Evolutionary conservation across 2,113 vertebrate genomes (phyloP).

Genomic region (Petaurus breviceps): DNA sequence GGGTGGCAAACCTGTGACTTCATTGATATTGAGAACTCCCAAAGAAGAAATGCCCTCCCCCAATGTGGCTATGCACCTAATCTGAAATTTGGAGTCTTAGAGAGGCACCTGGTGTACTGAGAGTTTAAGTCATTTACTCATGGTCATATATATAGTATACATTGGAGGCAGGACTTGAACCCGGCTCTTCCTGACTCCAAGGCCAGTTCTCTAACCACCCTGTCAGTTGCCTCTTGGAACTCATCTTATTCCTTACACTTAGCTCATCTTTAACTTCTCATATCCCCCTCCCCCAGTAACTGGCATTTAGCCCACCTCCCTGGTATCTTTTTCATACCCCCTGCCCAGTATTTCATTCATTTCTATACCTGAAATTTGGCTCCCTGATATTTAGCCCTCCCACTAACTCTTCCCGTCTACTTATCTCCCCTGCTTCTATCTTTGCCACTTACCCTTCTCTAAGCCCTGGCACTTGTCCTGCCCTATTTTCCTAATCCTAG

Average conservation of each 20-base stretch:
- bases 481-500: not conserved
- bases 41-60: not conserved
- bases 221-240: not conserved
- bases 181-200: too few species aligned
- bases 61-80: not conserved
- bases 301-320: not conserved
- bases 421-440: too few species aligned
- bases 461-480: not conserved
- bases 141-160: not conserved
- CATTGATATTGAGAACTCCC: not conserved
- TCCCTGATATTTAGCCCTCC: too few species aligned
- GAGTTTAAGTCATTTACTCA: not conserved
- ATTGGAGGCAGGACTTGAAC: too few species aligned
- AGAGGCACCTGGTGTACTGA: not conserved
- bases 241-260: not conserved
- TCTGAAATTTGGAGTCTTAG: not conserved
- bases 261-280: not conserved
- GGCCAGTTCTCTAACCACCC: too few species aligned
- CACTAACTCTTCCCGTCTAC: too few species aligned
- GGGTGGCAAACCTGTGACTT: not conserved
- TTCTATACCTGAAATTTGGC: too few species aligned
- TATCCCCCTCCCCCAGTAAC: not conserved
- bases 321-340: not conserved
- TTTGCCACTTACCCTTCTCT: not conserved
- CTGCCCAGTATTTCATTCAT: too few species aligned